Conservation (phyloP, 2,888 invertebrate genomes). For the Cryptocheilus praepositus region DNA sequence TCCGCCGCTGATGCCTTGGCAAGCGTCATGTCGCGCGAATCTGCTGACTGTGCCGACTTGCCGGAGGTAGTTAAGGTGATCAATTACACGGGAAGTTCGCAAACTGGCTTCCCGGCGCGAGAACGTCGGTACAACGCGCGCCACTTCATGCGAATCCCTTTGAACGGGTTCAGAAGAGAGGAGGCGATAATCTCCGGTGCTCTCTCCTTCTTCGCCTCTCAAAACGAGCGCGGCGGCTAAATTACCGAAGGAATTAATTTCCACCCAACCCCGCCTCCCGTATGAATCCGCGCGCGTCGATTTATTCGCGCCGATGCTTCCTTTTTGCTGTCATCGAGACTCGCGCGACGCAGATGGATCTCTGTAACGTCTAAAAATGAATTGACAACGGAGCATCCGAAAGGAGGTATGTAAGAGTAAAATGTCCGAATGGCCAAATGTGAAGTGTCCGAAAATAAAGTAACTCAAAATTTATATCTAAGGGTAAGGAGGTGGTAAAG, state of each 20-base stretch:
- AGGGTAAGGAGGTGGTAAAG: too few relatives aligned
- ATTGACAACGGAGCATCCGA: too few relatives aligned
- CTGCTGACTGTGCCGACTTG: not conserved
- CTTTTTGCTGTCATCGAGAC: not conserved
- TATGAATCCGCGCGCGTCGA: too few relatives aligned
- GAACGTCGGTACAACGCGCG: too few relatives aligned
- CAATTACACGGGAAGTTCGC: conserved; percentile 26
- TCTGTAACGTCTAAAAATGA: too few relatives aligned
- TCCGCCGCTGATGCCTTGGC: too few relatives aligned
- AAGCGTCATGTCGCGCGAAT: not conserved
- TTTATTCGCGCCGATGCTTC: not conserved
- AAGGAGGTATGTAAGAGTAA: too few relatives aligned
- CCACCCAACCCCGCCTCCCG: not conserved
- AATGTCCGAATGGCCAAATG: too few relatives aligned
- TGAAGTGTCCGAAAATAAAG: too few relatives aligned
- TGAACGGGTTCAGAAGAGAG: not conserved
- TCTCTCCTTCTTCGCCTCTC: too few relatives aligned
- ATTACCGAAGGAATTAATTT: not conserved
- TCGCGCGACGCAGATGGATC: not conserved
- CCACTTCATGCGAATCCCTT: not conserved
- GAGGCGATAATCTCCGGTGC: too few relatives aligned
- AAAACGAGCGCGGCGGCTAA: not conserved
- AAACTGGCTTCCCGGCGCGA: conserved; percentile 17
- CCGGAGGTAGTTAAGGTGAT: conserved; percentile 35
- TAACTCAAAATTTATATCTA: too few relatives aligned